These are phyloP conservation scores for Argyrosomus japonicus DNA, from an alignment of 2,113 vertebrate species.

Conservation along the genomic window DNA sequence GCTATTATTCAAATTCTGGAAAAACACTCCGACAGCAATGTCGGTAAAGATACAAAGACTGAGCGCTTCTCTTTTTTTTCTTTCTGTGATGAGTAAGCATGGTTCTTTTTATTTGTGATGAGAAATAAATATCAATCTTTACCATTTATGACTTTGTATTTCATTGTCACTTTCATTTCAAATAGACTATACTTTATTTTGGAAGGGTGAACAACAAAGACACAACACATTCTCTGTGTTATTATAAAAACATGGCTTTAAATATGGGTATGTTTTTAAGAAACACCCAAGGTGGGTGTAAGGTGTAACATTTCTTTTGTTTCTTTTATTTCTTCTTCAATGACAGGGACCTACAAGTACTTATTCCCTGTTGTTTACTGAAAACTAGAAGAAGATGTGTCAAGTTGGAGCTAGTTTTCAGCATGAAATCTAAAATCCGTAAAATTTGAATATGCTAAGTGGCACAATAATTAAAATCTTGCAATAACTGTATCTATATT, in stretches of 20 bases:
- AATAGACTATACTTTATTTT: background rate
- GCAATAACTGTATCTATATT: conserved; percentile 10
- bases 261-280: background rate
- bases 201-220: conserved; percentile 12
- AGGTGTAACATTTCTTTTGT: background rate
- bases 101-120: conserved; percentile 87
- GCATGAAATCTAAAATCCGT: background rate
- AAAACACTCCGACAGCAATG: conserved; percentile 67
- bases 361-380: background rate
- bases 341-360: background rate
- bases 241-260: conserved; percentile 24
- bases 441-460: conserved; percentile 14
- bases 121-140: conserved; percentile 89
- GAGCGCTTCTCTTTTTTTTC: conserved; percentile 72
- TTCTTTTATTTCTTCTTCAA: background rate
- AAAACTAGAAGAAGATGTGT: background rate
- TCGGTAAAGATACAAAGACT: conserved; percentile 74
- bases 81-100: conserved; percentile 88
- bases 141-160: conserved; percentile 80
- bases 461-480: conserved; percentile 6
- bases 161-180: conserved; percentile 55
- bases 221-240: background rate
- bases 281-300: background rate
- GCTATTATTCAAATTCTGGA: conserved; percentile 82
- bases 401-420: conserved; percentile 9